Base-by-base conservation (phyloP, 92 coral and sea anemone genomes). In the Parazoanthus swiftii region DNA sequence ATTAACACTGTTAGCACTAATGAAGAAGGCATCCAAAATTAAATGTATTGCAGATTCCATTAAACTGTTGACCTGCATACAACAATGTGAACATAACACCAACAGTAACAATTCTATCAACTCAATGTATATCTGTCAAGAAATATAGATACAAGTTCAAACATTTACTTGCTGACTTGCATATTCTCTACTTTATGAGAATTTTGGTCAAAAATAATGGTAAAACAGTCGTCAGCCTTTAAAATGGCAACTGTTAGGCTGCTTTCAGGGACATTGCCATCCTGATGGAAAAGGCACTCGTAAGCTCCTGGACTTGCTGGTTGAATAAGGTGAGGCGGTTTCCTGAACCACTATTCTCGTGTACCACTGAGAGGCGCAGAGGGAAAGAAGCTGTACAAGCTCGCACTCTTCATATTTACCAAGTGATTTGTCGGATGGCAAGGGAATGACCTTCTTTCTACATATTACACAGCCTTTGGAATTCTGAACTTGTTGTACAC, bases 271-370 rank as follows among this genome's bases (percentile, higher is more conserved):
- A 33, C 38, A 10, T 81, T 50, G 82, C 79, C 82, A 38, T 67
- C 71, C 38, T 85, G 39, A 81, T 72, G 74, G 85, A 43, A 76
- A 88, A 54, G 82, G n/a, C 77, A 42, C 70, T 77, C 76, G 37
- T 44, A 37, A 91, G 90, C 73, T 89, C 89, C 70, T 91, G 74
- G 43, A 86, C 91, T 77, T 91, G 91, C 85, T 89, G 88, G 86
- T 92, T 86, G 71, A 80, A 92, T 80, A 92, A 88, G 29, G 65
- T 78, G 71, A 89, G 79, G 68, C 79, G 67, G 74, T 71, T 80
- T 80, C 85, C 65, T 92, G 94, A 77, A 92, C 89, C 33, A 89
- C 37, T 35, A 89, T 54, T 67, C 89, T 83, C 77, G 86, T 66
- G 78, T 26, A 73, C 88, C 89, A 89, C 82, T 89, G 94, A 39